Base-by-base conservation (phyloP, 2,113 vertebrate species). In the Dipodomys stephensi region DNA sequence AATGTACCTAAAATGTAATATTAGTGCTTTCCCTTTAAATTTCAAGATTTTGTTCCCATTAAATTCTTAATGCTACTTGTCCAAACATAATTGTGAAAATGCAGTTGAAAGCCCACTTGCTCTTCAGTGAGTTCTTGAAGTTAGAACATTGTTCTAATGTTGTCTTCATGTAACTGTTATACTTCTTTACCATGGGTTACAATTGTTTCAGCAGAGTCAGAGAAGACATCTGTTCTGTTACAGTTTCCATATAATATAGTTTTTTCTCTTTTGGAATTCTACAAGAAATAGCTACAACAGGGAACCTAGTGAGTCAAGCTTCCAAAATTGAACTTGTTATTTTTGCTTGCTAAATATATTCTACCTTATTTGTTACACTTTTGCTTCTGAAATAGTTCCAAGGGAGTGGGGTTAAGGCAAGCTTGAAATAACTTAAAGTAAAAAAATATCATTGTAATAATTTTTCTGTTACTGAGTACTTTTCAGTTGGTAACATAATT, bases 401-500 rank as follows among this genome's bases (percentile, higher is more conserved):
- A 62, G 18, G n/a, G 35, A 30, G n/a, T 30, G 69, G 62, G 53
- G n/a, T 57, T 57, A 57, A 13, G 80, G 20, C 32, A 84, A 82
- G 89, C 16, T 95, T 78, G 27, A 76, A 89, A 89, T 7, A 91
- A n/a, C 35, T 93, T 23, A 83, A 60, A 96, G 35, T 90, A 22
- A 77, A 90, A 94, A 93, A 85, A 18, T 69, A n/a, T 16, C 35
- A 1, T 82, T 85, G 44, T 6, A 92, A 25, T 30, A 92, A 39
- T 88, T 89, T 85, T 27, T 73, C 27, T 95, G 20, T 86, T 78
- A 67, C 53, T 92, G 78, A 74, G 8, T 10, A 76, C 46, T 81
- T 91, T 16, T 4, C 23, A 60, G 22, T 79, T 79, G 8, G 30
- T 94, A 11, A 92, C 53, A 74, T 82, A 83, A 20, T 90, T 64